Evolutionary conservation across 2,797 vertebrate genomes (phyloP), one percentile per base, ranked within the genome.

Genomic region (Chromobotia macracanthus): DNA sequence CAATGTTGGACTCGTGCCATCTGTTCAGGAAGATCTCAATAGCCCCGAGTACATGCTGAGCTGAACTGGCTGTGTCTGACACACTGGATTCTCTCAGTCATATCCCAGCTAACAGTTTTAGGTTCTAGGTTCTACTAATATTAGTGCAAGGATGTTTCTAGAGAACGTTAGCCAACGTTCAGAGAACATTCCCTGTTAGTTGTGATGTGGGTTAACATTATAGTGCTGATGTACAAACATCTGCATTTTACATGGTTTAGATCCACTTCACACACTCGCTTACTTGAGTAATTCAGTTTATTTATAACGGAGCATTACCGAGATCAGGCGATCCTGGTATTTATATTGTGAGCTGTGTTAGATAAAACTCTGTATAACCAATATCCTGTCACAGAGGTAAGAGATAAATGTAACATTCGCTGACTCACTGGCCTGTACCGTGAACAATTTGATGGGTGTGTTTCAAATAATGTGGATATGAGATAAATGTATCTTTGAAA

Each of bases 1-100:
- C 81, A 81, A 79, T 73, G 76, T 38, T 66, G 44, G 53, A 80
- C 18, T 67, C 74, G 79, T 82, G 76, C 48, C 75, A 10, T 25
- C 25, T 16, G 2, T 80, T 75, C 53, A 53, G 1, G 23, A 60
- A 61, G 80, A 68, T n/a, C 56, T 50, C 15, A 21, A 70, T 68
- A 74, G 76, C 63, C 35, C 71, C 71, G 73, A 48, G 55, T 64
- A 41, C 51, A 60, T 6, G 10, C 51, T 15, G 66, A 25, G 38
- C 31, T 38, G 35, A 38, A 28, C 4, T 28, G 28, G 28, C 28
- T 28, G 28, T 1, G 28, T 72, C 58, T 63, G 23, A 71, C 23
- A 79, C 51, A 69, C 35, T 48, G 56, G n/a, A 50, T 56, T 51
- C 25, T 48, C 11, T 63, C 48, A 46, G 56, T 61, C 65, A 55